These are phyloP conservation scores for Acleris laterana DNA, from an alignment of 2,888 invertebrate genomes.

Conservation along the genomic window DNA sequence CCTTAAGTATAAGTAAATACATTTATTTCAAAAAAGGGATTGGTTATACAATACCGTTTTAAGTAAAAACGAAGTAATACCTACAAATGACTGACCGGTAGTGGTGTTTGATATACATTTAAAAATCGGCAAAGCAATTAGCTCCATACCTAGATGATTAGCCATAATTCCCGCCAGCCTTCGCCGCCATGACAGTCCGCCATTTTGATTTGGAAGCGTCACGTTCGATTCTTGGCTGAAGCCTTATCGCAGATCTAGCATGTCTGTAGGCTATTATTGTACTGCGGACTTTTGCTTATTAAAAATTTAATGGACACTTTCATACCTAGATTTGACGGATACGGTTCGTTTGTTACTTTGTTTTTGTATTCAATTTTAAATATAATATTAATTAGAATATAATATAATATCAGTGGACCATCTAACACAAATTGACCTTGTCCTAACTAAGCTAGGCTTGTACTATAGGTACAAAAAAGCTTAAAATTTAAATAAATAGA, in stretches of 20 bases:
- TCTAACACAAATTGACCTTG: too few relatives aligned
- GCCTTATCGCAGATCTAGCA: constrained; percentile 31
- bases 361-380: too few relatives aligned
- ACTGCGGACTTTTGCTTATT: constrained; percentile 26
- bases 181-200: constrained; percentile 45
- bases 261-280: constrained; percentile 30
- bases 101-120: neutral
- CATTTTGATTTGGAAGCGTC: constrained; percentile 47
- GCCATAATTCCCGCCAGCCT: constrained; percentile 55
- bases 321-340: constrained; percentile 35
- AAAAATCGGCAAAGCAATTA: constrained; percentile 17
- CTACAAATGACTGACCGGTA: too few relatives aligned
- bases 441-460: too few relatives aligned
- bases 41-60: neutral
- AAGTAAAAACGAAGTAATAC: neutral
- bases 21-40: neutral
- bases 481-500: too few relatives aligned
- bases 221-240: constrained; percentile 34
- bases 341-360: constrained; percentile 14
- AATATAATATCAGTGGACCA: too few relatives aligned
- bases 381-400: too few relatives aligned
- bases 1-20: neutral
- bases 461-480: too few relatives aligned
- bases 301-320: constrained; percentile 32
- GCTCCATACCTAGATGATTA: constrained; percentile 37